Base-by-base conservation (phyloP, 2,888 invertebrate species). In the Eulithis prunata region DNA sequence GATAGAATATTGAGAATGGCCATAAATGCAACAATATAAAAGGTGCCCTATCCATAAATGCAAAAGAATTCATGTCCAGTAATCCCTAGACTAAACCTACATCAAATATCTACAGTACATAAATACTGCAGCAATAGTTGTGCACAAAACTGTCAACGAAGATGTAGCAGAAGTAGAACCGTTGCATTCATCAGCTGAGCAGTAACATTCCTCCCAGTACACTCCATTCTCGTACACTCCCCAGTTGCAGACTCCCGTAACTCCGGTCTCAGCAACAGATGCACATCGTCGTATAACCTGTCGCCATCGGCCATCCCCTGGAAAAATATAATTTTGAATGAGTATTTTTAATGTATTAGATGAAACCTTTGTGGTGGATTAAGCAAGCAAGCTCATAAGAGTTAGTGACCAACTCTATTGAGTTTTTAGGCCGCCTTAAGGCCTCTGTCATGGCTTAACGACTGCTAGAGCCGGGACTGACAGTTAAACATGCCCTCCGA, bases 161-260 rank as follows among this genome's bases (percentile, higher is more conserved):
- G 84, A 80, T 60, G 75, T 75, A 4, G 76, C 58, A 21, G 76
- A 75, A 1, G 81, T 67, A 0, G 93, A 87, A 62, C 83, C 53
- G 43, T 99, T 99, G 84, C 99, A 99, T 71, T 97, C 96, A 81
- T 99, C 98, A 66, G 96, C 94, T 0, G 98, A 96, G 85, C 99
- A 99, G 82, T 99, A 99, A 80, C 99, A 99, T 80, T 98, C 98
- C 85, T 99, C 98, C 97, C 98, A 98, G 85, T 98, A 99, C 0
- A 97, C 97, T 3, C 99, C 99, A 77, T 98, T 98, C 72, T 97
- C 97, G 76, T 97, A 96, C 62, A 99, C 97, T 14, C 98, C 97
- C 99, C 99, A 99, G 82, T 98, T 98, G 81, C 99, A 99, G 0
- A 99, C 98, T 62, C 98, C 98, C 0, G 98, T 98, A 0, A 98